phyloP scores from a whole-genome alignment of 2,113 vertebrate species.

The Phylloscopus trochiloides region DNA sequence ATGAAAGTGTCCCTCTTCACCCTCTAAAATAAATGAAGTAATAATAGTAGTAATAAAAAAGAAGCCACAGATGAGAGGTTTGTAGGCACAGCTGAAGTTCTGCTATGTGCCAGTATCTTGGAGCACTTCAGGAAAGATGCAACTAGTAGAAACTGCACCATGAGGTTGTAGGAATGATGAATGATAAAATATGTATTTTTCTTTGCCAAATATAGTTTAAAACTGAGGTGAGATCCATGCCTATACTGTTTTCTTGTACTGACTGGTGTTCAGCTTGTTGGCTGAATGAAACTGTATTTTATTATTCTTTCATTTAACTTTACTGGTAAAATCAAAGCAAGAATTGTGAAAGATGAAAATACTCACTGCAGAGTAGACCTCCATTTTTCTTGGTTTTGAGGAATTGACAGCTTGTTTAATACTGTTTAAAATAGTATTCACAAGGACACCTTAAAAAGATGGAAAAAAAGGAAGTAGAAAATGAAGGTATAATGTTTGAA shows the following conservation, averaged over 20 bases:
- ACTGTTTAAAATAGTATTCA: conserved; percentile 81
- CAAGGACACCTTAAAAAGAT: conserved; percentile 80
- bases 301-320: neutral
- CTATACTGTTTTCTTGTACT: neutral
- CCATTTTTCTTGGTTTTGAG: conserved; percentile 73
- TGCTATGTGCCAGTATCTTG: neutral
- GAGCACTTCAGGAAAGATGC: neutral
- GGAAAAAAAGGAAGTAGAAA: neutral
- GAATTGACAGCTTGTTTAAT: conserved; percentile 73
- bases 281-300: neutral
- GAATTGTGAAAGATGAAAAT: neutral
- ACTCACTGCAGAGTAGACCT: conserved; percentile 90
- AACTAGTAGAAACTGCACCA: neutral
- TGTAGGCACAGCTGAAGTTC: neutral
- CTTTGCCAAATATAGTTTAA: neutral
- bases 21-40: neutral
- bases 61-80: neutral
- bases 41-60: neutral
- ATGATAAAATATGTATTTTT: neutral
- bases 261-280: neutral
- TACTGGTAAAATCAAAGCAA: neutral
- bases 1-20: neutral
- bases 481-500: neutral
- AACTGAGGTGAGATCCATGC: neutral
- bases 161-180: neutral